Evolutionary conservation across 2,888 invertebrate genomes (phyloP), one percentile per base, ranked within the genome.

Genomic region (Thelaira solivaga): DNA sequence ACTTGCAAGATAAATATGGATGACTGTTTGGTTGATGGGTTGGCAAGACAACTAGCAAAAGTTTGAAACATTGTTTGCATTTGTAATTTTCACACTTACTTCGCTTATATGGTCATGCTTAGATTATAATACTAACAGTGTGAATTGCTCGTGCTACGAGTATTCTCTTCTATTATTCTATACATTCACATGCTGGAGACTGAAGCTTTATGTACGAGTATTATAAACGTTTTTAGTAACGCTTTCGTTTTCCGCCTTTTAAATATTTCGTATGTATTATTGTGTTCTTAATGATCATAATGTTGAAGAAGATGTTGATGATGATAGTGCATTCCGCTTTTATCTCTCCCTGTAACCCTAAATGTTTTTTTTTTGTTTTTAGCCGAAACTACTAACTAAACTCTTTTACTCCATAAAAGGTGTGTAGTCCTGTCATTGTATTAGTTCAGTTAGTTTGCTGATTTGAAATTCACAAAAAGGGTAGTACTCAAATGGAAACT

Each of bases 81-180:
- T 80, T 78, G 77, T 80, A 80, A 80, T 81, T 81, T 80, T 81
- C 80, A 80, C 81, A 80, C 80, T 80, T 81, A 77, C 80, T 80
- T 69, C 64, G 59, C 81, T 74, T 78, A 81, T 80, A 81, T 81
- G 81, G 81, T 80, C 81, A 81, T 80, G 77, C 69, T 76, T 72
- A 81, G 80, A 78, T 78, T 74, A n/a, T n/a, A n/a, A n/a, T n/a
- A 76, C 71, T 80, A 71, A 53, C 76, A 76, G 67, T 76, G 76
- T 78, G 59, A 73, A 72, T 75, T 79, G 74, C 79, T 79, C 79
- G 75, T 79, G 79, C 75, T 75, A n/a, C n/a, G n/a, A n/a, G n/a
- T n/a, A 75, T 79, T 67, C 49, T 59, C 41, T 24, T 24, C 73
- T 49, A 64, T 36, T 29, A 34, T 16, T 43, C 41, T 26, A 31